Evolutionary conservation across 2,797 vertebrate species (phyloP), one percentile per base, ranked within the genome.

Genomic region (Loriculus beryllinus): DNA sequence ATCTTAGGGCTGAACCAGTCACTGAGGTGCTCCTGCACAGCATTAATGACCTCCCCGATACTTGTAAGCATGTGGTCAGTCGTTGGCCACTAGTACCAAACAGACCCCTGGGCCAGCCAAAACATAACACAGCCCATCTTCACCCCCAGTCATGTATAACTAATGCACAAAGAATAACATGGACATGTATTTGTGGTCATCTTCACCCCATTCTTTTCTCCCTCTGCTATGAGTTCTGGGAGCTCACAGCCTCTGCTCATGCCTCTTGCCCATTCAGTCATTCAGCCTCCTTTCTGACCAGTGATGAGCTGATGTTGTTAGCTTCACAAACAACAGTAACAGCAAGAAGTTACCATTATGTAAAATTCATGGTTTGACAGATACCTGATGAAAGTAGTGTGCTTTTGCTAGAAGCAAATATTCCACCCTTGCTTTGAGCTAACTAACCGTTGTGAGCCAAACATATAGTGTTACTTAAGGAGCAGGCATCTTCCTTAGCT

Each of bases 261-360:
- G 20, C 16, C 64, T 67, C 40, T 63, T 9, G 21, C 14, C 28
- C 2, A 0, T 68, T 77, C 3, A 0, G 9, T 56, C 33, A 12
- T 19, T 85, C 76, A 31, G 9, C 37, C n/a, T 64, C 7, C 35
- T 69, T 82, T 67, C 21, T 0, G 0, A 37, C 19, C 23, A 63
- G 42, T 0, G 0, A 9, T 21, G 22, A 0, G 0, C 40, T 80
- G 10, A 12, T 0, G 0, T 22, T 17, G 33, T 16, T 28, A 80
- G 56, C 39, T 71, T 88, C 52, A 42, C 22, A 65, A 76, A 47
- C 12, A 39, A 13, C 1, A 21, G 2, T 12, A 76, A 25, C 14
- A 84, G 56, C 23, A 62, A 75, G 67, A 68, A 49, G 20, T 57
- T 89, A 23, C 16, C 22, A 28, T 72, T 42, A 40, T 39, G 69